A percentile compares a stretch with the other conserved stretches of the same genome.
phyloP scores from a whole-genome alignment of 2,113 vertebrate species.

The Callipepla californica region DNA sequence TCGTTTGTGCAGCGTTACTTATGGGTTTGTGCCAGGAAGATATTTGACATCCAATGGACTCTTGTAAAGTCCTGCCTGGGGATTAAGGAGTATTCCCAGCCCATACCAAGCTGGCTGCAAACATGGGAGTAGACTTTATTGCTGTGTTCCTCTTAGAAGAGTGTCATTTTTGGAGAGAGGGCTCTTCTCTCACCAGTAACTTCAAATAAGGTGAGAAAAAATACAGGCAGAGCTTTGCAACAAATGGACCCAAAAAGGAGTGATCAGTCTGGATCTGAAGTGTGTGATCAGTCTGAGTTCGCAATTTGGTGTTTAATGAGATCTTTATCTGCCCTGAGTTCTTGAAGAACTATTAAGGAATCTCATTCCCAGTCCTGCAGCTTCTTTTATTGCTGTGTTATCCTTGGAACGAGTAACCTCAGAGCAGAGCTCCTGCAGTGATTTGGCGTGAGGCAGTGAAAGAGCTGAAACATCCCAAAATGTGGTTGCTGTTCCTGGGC shows the following conservation, averaged over 20 bases:
- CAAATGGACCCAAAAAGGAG: background rate
- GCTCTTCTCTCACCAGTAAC: background rate
- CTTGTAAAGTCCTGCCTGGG: background rate
- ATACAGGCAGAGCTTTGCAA: background rate
- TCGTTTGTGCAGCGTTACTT: background rate
- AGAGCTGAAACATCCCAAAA: background rate
- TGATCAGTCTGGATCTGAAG: background rate
- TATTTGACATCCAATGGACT: background rate
- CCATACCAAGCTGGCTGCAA: background rate
- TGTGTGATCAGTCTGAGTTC: background rate
- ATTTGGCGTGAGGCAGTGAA: background rate
- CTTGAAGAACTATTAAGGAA: background rate
- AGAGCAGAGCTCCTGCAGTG: background rate
- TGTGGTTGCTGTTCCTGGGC: background rate
- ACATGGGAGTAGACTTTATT: background rate
- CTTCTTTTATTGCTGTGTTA: constrained; percentile 42
- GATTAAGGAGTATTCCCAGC: background rate
- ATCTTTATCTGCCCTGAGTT: background rate
- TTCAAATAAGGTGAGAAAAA: background rate
- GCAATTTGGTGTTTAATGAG: background rate
- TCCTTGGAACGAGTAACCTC: background rate
- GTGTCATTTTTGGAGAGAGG: background rate
- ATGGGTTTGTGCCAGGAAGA: background rate
- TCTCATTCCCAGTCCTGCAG: background rate
- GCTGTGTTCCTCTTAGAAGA: background rate